A percentile compares a stretch with the other conserved stretches of the same genome.
phyloP scores from a whole-genome alignment of 2,113 vertebrate species.

The Scomber scombrus region DNA sequence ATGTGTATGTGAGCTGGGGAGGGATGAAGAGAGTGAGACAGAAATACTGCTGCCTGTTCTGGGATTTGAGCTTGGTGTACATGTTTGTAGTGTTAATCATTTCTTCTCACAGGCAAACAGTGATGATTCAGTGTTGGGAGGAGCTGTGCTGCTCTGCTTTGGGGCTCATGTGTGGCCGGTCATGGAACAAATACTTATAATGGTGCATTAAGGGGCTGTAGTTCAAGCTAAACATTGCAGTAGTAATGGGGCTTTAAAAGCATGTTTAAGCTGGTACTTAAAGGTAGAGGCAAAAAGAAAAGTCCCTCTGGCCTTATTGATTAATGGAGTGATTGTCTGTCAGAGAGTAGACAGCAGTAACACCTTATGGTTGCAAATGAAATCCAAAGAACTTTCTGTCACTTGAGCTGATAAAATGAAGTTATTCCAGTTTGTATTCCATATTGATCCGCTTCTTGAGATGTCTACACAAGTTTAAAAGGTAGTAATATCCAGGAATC shows the following conservation, averaged over 20 bases:
- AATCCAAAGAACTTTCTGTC: background rate
- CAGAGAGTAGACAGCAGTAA: background rate
- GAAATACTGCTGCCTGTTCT: conserved; percentile 36
- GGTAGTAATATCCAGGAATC: background rate
- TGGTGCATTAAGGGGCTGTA: conserved; percentile 30
- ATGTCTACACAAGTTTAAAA: background rate
- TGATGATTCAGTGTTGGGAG: conserved; percentile 13
- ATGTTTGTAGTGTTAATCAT: conserved; percentile 34
- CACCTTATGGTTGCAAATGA: background rate
- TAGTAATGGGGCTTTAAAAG: background rate
- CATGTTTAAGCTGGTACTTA: background rate
- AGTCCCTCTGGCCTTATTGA: conserved; percentile 12
- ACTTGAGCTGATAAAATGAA: conserved; percentile 11
- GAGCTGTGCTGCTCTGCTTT: background rate
- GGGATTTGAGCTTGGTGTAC: conserved; percentile 33
- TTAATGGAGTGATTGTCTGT: conserved; percentile 30
- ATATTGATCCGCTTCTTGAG: background rate
- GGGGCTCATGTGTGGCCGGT: conserved; percentile 6
- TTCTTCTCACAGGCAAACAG: conserved; percentile 31
- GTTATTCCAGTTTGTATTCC: no score
- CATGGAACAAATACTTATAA: conserved; percentile 28
- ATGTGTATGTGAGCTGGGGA: conserved; percentile 31
- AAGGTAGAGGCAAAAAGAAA: background rate
- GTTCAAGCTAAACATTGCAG: conserved; percentile 11
- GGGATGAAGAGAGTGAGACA: conserved; percentile 27